Percentiles rank a stretch among this genome's conserved stretches.
phyloP scores from a whole-genome alignment of 2,797 vertebrate genomes.

The Anguilla anguilla region DNA sequence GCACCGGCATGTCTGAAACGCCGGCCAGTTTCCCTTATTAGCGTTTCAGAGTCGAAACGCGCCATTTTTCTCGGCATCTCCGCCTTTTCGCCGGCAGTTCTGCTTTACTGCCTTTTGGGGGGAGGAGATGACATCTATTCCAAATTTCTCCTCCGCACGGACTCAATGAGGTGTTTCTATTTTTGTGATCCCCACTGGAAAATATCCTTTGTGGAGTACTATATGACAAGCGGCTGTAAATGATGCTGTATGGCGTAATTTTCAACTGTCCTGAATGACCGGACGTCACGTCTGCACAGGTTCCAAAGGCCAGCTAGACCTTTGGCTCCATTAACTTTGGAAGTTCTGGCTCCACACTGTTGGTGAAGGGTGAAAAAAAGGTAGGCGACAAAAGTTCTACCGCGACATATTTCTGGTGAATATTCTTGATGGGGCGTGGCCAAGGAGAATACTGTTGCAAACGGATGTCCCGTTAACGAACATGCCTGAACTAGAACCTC shows the following conservation, averaged over 20 bases:
- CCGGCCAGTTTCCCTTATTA: not conserved
- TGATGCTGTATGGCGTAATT: not conserved
- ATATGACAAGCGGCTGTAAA: not conserved
- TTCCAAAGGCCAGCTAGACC: not conserved
- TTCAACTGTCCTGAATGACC: not conserved
- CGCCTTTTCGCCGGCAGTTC: not conserved
- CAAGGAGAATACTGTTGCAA: not conserved
- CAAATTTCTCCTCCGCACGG: no score
- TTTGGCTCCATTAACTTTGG: not conserved
- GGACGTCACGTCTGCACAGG: not conserved
- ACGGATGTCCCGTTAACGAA: not conserved
- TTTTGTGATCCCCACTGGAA: not conserved
- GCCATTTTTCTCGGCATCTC: not conserved
- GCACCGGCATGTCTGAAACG: not conserved
- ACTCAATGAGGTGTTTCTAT: not conserved
- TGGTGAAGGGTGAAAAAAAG: not conserved
- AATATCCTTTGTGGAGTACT: not conserved
- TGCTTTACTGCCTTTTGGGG: not conserved
- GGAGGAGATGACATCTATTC: not conserved
- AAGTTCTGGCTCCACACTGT: not conserved
- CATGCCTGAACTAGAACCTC: not conserved
- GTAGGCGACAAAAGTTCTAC: no score
- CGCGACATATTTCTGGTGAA: not conserved
- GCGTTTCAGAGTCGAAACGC: not conserved
- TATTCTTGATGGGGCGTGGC: not conserved